Evolutionary conservation across 2,113 vertebrate species (phyloP).

Genomic region (Entomyzon cyanotis): DNA sequence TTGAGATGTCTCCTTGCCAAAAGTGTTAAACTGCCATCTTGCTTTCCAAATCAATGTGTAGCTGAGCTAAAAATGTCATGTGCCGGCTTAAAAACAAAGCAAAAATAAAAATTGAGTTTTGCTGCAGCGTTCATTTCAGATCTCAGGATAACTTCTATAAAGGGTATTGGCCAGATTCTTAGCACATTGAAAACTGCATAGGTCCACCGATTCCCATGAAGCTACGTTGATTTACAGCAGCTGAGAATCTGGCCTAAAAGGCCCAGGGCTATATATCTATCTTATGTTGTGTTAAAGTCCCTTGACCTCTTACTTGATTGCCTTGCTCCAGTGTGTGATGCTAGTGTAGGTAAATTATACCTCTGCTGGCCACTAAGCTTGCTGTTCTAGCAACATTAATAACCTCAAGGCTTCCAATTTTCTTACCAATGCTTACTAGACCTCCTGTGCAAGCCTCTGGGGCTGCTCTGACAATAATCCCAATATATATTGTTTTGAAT

Average conservation of each 20-base stretch:
- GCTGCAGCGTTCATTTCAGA: constrained; percentile 49
- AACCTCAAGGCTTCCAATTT: constrained; percentile 71
- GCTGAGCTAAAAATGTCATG: constrained; percentile 59
- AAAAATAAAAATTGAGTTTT: constrained; percentile 55
- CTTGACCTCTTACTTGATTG: constrained; percentile 65
- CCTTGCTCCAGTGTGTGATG: constrained; percentile 45
- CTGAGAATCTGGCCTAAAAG: constrained; percentile 49
- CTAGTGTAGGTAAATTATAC: constrained; percentile 66
- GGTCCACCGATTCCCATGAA: constrained; percentile 35
- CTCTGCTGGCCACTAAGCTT: constrained; percentile 57
- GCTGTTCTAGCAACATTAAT: constrained; percentile 63
- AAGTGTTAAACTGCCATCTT: constrained; percentile 25
- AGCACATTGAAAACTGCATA: constrained; percentile 13
- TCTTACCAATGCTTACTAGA: constrained; percentile 66
- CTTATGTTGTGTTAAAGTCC: constrained; percentile 52
- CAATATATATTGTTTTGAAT: constrained; percentile 74
- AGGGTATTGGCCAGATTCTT: constrained; percentile 11
- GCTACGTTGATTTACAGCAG: constrained; percentile 42
- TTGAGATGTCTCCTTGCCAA: constrained; percentile 53
- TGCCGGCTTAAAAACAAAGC: constrained; percentile 49
- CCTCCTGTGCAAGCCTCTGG: constrained; percentile 63
- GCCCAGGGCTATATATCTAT: constrained; percentile 38
- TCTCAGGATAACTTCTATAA: constrained; percentile 44
- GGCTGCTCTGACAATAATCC: constrained; percentile 68
- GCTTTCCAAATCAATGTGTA: constrained; percentile 30